Percentiles rank a stretch among this genome's conserved stretches.
Conservation (phyloP, 2,113 vertebrate genomes). For the Paratilapia polleni region DNA sequence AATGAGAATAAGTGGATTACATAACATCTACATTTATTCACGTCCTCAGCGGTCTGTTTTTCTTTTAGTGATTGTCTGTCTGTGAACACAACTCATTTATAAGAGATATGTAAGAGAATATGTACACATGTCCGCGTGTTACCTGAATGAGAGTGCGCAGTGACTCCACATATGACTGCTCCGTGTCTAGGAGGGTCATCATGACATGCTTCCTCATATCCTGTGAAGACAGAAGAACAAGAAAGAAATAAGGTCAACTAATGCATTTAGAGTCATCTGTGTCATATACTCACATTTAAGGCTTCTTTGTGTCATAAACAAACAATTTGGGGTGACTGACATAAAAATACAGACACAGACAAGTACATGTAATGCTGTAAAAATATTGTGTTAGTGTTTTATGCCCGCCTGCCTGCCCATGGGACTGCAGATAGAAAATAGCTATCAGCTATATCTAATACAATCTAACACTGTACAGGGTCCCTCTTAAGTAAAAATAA, state of each 20-base stretch:
- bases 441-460: neutral
- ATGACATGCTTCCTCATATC: constrained; percentile 99
- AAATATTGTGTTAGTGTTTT: neutral
- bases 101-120: neutral
- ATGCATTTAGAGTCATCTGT: neutral
- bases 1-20: constrained; percentile 72
- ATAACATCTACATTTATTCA: constrained; percentile 49
- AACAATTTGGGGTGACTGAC: neutral
- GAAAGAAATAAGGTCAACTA: neutral
- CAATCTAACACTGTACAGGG: neutral
- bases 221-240: constrained; percentile 73
- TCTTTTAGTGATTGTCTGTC: neutral
- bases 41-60: constrained; percentile 23
- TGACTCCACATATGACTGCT: constrained; percentile 98
- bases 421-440: neutral
- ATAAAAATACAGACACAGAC: neutral
- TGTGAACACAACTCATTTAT: neutral
- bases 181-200: constrained; percentile 96
- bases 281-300: neutral
- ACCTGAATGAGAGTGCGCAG: constrained; percentile 96
- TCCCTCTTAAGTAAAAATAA: neutral
- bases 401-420: neutral
- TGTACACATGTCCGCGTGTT: constrained; percentile 6
- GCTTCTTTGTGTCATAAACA: neutral
- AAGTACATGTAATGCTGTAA: neutral